A percentile compares a stretch with the other conserved stretches of the same genome.
These are phyloP conservation scores for Platyrinchus mystaceus DNA, from an alignment of 2,797 vertebrate genomes.

Conservation along the genomic window DNA sequence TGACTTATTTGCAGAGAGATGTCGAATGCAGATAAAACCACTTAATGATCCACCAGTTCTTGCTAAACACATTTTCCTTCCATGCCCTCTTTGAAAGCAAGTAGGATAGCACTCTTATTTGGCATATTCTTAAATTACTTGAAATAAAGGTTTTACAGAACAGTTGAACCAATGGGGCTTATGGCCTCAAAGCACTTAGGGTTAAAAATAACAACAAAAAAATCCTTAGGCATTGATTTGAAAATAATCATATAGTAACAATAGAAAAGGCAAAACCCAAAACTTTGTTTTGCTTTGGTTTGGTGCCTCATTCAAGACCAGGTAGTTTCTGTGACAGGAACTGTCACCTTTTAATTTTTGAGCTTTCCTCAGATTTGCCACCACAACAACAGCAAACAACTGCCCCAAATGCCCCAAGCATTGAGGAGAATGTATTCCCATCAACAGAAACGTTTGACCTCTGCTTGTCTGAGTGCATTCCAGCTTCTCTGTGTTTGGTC, in stretches of 20 bases:
- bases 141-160: not conserved
- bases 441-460: not conserved
- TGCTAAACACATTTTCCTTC: constrained; percentile 71
- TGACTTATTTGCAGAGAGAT: constrained; percentile 89
- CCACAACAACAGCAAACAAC: not conserved
- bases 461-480: not conserved
- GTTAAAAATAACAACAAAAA: not conserved
- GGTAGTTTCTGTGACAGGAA: not conserved
- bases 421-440: not conserved
- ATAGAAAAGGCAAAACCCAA: not conserved
- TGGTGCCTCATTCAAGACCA: not conserved
- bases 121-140: not conserved
- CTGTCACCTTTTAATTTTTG: not conserved
- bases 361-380: not conserved
- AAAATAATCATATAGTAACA: not conserved
- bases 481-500: not conserved
- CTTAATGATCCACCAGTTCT: constrained; percentile 76
- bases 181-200: not conserved
- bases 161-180: not conserved
- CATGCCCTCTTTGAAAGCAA: constrained; percentile 8
- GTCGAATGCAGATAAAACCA: constrained; percentile 73
- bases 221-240: not conserved
- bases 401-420: not conserved
- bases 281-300: not conserved
- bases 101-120: constrained; percentile 15